Evolutionary conservation across 2,888 invertebrate genomes (phyloP).

Genomic region (Ferrisia virgata): DNA sequence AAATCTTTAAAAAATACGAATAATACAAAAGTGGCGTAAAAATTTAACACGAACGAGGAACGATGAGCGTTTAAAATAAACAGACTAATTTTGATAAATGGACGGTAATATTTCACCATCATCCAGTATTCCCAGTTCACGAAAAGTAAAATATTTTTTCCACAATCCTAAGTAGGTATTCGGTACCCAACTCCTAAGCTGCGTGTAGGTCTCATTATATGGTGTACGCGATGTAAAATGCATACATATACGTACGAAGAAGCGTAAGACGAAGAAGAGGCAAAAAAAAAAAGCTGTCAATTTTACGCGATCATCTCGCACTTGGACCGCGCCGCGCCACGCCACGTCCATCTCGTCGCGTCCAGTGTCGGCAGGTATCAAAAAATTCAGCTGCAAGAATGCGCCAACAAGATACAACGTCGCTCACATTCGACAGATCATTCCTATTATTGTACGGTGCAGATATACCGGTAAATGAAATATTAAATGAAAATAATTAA

Average conservation of each 20-base stretch:
- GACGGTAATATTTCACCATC: background rate
- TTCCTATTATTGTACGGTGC: background rate
- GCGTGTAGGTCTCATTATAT: no score
- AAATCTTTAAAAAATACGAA: background rate
- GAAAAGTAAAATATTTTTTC: background rate
- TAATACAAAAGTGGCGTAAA: background rate
- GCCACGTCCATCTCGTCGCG: background rate
- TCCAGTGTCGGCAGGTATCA: background rate
- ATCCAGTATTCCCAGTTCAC: background rate
- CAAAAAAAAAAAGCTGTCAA: background rate
- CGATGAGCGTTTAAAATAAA: background rate
- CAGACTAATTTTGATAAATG: slow-evolving; percentile 14
- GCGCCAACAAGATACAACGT: background rate
- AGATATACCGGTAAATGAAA: slow-evolving; percentile 5
- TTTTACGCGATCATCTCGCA: background rate
- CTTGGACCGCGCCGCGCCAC: no score
- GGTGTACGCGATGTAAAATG: no score
- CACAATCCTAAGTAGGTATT: no score
- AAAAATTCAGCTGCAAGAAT: background rate
- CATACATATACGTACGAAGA: background rate
- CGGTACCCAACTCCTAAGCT: no score
- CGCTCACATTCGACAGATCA: background rate
- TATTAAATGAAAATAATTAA: slow-evolving; percentile 40
- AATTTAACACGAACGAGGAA: background rate
- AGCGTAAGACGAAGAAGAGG: background rate